phyloP scores from a whole-genome alignment of 2,888 invertebrate species.

The Volucella bombylans region DNA sequence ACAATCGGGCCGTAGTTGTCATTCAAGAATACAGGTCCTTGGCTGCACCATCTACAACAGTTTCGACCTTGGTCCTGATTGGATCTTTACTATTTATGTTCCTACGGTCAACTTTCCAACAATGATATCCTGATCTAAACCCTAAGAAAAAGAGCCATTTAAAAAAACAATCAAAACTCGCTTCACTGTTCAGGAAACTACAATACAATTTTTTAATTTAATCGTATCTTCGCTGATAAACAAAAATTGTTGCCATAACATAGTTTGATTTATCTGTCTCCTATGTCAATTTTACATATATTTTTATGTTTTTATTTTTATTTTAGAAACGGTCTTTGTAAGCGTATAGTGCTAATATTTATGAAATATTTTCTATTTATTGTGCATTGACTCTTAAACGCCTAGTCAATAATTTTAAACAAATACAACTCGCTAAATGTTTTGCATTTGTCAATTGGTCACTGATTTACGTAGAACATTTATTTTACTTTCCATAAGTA shows the following conservation, averaged over 20 bases:
- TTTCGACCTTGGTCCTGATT: conserved; percentile 40
- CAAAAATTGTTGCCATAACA: conserved; percentile 26
- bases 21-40: conserved; percentile 44
- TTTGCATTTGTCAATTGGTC: not conserved
- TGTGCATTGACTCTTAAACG: conserved; percentile 31
- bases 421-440: conserved; percentile 39
- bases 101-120: conserved; percentile 55
- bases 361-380: conserved; percentile 34
- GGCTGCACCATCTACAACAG: conserved; percentile 34
- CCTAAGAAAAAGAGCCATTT: conserved; percentile 9
- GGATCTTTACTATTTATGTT: conserved; percentile 68
- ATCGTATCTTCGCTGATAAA: conserved; percentile 8
- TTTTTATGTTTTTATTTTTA: conserved; percentile 13
- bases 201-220: no score
- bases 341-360: conserved; percentile 9
- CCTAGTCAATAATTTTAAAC: conserved; percentile 51
- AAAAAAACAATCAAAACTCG: not conserved
- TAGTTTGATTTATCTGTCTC: conserved; percentile 2
- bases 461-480: not conserved
- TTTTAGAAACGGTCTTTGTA: conserved; percentile 17
- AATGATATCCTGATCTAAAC: not conserved
- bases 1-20: conserved; percentile 77
- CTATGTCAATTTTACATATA: conserved; percentile 10
- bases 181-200: conserved; percentile 10
- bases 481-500: not conserved